Percentiles rank a stretch among this genome's conserved stretches.
phyloP scores from a whole-genome alignment of 2,113 vertebrate species.

The Rhinogobius similis region DNA sequence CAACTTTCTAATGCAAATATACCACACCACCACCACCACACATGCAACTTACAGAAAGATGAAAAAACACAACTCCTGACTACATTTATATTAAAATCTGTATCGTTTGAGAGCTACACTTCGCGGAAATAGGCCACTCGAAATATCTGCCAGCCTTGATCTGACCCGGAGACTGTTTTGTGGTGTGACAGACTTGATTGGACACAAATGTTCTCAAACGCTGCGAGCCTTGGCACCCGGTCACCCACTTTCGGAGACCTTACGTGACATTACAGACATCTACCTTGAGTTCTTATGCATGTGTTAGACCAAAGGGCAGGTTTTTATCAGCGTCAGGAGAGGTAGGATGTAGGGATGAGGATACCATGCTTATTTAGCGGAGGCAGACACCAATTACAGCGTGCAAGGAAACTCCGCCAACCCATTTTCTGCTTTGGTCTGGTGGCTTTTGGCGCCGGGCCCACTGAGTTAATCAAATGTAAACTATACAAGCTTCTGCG shows the following conservation, averaged over 20 bases:
- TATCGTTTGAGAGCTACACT: constrained; percentile 56
- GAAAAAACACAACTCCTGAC: constrained; percentile 45
- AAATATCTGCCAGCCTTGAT: constrained; percentile 65
- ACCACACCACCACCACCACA: neutral
- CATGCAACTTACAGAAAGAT: neutral
- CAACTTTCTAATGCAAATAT: neutral
- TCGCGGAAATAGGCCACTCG: constrained; percentile 58
- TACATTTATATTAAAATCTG: constrained; percentile 58
- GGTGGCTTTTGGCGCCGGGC: neutral
- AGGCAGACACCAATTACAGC: constrained; percentile 14
- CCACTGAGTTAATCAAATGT: constrained; percentile 17
- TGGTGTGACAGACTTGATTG: constrained; percentile 64
- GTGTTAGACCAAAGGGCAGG: constrained; percentile 16
- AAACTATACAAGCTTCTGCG: constrained; percentile 24
- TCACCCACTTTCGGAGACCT: constrained; percentile 34
- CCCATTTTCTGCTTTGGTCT: constrained; percentile 9
- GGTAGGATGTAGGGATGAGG: neutral
- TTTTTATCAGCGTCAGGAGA: constrained; percentile 21
- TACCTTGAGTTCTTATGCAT: constrained; percentile 13
- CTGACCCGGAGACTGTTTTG: constrained; percentile 58
- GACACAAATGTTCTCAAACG: constrained; percentile 40
- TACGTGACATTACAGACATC: constrained; percentile 6
- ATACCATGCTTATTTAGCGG: constrained; percentile 1
- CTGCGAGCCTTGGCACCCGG: constrained; percentile 45
- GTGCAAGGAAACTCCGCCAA: neutral